Evolutionary conservation across 2,113 vertebrate genomes (phyloP), one percentile per base, ranked within the genome.

Genomic region (Sebastes schlegelii): DNA sequence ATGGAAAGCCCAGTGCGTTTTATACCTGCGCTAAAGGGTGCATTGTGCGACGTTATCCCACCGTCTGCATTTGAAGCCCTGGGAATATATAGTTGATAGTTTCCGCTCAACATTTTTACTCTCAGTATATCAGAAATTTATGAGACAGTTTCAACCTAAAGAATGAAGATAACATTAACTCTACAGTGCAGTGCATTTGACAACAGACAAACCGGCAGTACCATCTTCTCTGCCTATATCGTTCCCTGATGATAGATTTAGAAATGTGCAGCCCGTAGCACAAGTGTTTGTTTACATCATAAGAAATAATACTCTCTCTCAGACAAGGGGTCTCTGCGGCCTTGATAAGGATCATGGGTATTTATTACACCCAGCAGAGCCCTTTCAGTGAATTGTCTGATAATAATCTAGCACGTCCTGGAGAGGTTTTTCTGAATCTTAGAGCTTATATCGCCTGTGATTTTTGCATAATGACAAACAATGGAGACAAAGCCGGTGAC

Each of bases 311-410:
- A 52, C 71, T 74, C 82, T 58, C 75, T 66, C 62, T 65, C 75
- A 77, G 80, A 89, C 80, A 74, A 89, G 87, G 84, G 75, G 87
- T 89, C 90, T 92, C 90, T 8, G 54, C 0, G 64, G 88, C 76
- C 68, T 86, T 79, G 85, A 92, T 89, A 88, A 91, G 89, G 83
- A 91, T 87, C 81, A 49, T 48, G 79, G 78, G 71, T 91, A 90
- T 93, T 93, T 92, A 94, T 91, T 82, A 80, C 76, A 80, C 93
- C 80, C 92, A 69, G 67, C 61, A 74, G 91, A 82, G 90, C 43
- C 57, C 65, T 92, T 86, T 77, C 73, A 86, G 19, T 73, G 80
- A 91, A 88, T 82, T 75, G 78, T 64, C 69, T 80, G 86, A 81
- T 86, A 63, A 74, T 48, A 62, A 66, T 72, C 60, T 46, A 80